A percentile compares a stretch with the other conserved stretches of the same genome.
Conservation (phyloP, 1,140 invertebrate species). For the Brachionus plicatilis region DNA sequence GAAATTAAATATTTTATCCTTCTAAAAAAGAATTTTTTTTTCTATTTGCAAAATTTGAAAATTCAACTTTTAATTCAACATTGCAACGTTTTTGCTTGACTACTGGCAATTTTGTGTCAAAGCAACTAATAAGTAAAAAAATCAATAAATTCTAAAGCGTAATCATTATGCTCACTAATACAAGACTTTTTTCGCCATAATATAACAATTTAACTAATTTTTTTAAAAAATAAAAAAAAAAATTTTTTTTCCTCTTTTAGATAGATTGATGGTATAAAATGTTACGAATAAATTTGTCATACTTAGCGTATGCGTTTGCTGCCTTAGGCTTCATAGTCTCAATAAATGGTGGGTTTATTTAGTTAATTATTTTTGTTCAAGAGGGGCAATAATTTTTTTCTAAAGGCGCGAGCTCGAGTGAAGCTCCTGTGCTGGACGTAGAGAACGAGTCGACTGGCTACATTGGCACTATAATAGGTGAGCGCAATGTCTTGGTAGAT, state of each 20-base stretch:
- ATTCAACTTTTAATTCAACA: neutral
- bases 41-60: neutral
- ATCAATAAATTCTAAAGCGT: neutral
- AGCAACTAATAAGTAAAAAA: neutral
- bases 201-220: neutral
- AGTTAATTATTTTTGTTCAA: neutral
- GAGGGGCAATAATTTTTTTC: neutral
- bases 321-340: neutral
- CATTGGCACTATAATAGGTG: neutral
- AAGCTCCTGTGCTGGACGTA: neutral
- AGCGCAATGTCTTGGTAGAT: conserved; percentile 23
- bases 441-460: conserved; percentile 9
- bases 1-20: conserved; percentile 29
- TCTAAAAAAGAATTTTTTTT: conserved; percentile 10
- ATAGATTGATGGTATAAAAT: neutral
- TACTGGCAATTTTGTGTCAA: neutral
- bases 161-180: neutral
- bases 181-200: neutral
- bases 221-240: neutral
- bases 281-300: neutral
- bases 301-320: neutral
- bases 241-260: neutral
- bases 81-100: neutral
- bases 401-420: neutral
- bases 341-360: neutral